Base-by-base conservation (phyloP, 2,888 invertebrate genomes). In the Drosophila atripex region DNA sequence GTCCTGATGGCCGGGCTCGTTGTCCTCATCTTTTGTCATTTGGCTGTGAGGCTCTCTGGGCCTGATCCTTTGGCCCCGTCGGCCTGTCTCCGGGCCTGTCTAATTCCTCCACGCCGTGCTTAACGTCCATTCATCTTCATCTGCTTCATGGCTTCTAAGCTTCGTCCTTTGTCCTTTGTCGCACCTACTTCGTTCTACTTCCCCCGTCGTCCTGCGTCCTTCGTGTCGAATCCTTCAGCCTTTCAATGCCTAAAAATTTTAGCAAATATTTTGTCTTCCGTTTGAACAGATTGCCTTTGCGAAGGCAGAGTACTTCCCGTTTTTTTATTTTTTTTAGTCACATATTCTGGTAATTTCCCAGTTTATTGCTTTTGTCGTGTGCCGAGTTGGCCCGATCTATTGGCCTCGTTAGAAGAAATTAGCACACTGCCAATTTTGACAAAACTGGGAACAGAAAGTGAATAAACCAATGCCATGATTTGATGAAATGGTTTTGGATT, bases 101-200 rank as follows among this genome's bases (percentile, higher is more conserved):
- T 86, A 84, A 88, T 88, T 88, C 73, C 73, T 80, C 71, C 68
- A 71, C 69, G 88, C 74, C 66, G 86, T 76, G 76, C 78, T 71
- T 75, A 71, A 66, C 71, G 72, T 66, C 71, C 75, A 75, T 75
- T 86, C 73, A 84, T 86, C 76, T 86, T 83, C 71, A 80, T 86
- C 77, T 80, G 41, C 64, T 28, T 61, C 61, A 64, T 68, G 79
- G 77, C 83, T 85, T 82, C 66, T 66, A 46, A 52, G 59, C 49
- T 57, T 58, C 77, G 65, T 71, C 28, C 46, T 23, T 14, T n/a
- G 46, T 32, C 32, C 39, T 35, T 2, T 7, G 46, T 12, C 21
- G n/a, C 18, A 32, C 23, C 35, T 28, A 25, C 51, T 0, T 55
- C 8, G 21, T n/a, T 41, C 30, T 18, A 45, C 12, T 52, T 38